Evolutionary conservation across 2,888 invertebrate species (phyloP).

Genomic region (Barypeithes pellucidus): DNA sequence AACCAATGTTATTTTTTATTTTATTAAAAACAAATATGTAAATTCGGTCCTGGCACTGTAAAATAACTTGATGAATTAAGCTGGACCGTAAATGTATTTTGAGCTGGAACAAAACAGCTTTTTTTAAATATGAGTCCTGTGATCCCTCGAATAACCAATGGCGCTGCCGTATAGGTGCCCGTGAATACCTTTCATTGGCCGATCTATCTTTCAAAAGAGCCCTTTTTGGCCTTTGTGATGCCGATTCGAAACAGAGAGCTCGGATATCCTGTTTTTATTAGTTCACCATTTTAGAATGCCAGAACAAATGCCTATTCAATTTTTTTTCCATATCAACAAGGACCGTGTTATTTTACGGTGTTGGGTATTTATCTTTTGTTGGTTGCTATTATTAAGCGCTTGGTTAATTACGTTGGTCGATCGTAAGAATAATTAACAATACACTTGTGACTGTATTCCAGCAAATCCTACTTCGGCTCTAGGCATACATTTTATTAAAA

Average conservation of each 20-base stretch:
- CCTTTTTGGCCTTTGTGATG: conserved; percentile 25
- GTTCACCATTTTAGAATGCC: conserved; percentile 16
- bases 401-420: too few relatives aligned
- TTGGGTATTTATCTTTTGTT: too few relatives aligned
- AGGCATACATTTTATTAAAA: too few relatives aligned
- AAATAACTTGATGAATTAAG: conserved; percentile 17
- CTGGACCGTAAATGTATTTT: conserved; percentile 9
- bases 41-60: conserved; percentile 3
- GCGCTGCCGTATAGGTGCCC: conserved; percentile 4
- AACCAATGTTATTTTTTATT: too few relatives aligned
- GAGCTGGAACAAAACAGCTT: conserved; percentile 21
- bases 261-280: conserved; percentile 21
- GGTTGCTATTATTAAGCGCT: too few relatives aligned
- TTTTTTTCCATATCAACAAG: conserved; percentile 1
- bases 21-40: too few relatives aligned
- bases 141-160: conserved; percentile 15
- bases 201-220: conserved; percentile 11
- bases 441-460: too few relatives aligned
- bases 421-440: too few relatives aligned
- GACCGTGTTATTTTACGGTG: not conserved
- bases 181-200: conserved; percentile 17
- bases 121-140: conserved; percentile 19
- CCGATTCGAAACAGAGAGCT: conserved; percentile 16
- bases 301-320: conserved; percentile 4
- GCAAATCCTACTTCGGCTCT: too few relatives aligned